Percentiles rank a stretch among this genome's conserved stretches.
phyloP scores from a whole-genome alignment of 2,888 invertebrate genomes.

The Synergus umbraculus region DNA sequence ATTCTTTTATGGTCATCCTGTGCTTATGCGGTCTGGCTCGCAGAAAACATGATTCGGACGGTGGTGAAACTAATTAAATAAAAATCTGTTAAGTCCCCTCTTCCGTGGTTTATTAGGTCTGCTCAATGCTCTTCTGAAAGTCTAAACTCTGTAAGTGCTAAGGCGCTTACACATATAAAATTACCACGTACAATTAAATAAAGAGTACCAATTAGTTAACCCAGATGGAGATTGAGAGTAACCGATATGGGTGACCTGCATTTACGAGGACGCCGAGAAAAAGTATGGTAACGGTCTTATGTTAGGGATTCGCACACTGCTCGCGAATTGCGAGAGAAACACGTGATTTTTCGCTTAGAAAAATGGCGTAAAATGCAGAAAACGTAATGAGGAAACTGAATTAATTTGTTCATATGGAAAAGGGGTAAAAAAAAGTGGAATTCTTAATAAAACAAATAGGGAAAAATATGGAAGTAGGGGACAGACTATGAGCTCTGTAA shows the following conservation, averaged over 20 bases:
- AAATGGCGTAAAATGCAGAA: no score
- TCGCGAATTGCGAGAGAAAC: background rate
- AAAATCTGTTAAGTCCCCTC: slow-evolving; percentile 48
- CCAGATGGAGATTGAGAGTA: slow-evolving; percentile 66
- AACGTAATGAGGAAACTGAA: no score
- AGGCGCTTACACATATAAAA: background rate
- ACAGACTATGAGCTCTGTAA: no score
- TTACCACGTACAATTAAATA: slow-evolving; percentile 54
- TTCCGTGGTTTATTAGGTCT: slow-evolving; percentile 36
- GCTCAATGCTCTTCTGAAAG: slow-evolving; percentile 46
- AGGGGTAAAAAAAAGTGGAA: no score
- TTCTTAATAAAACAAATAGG: no score
- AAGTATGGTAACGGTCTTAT: background rate
- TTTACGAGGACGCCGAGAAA: slow-evolving; percentile 60
- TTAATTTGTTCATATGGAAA: no score
- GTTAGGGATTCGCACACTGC: background rate
- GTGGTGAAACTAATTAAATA: slow-evolving; percentile 44
- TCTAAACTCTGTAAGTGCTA: slow-evolving; percentile 44
- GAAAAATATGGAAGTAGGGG: no score
- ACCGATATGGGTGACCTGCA: slow-evolving; percentile 66
- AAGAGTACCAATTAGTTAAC: slow-evolving; percentile 66
- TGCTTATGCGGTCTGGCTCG: background rate
- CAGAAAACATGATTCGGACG: slow-evolving; percentile 40
- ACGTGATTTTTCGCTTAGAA: background rate
- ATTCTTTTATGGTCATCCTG: slow-evolving; percentile 40